Percentiles rank a stretch among this genome's conserved stretches.
Conservation (phyloP, 2,797 vertebrate species). For the Apodemus agrarius region DNA sequence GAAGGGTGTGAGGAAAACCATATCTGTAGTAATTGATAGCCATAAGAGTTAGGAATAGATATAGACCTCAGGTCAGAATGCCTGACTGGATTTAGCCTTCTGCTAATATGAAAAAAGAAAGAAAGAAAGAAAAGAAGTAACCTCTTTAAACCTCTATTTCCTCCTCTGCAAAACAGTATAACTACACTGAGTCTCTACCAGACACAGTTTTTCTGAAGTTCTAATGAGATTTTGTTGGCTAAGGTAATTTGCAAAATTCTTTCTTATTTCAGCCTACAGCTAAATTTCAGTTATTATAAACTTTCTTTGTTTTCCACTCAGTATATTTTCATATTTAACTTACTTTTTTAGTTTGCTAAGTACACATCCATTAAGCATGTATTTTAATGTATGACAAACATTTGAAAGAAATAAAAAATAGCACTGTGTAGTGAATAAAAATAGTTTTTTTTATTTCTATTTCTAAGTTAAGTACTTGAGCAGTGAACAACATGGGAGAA, state of each 20-base stretch:
- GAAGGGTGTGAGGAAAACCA: neutral
- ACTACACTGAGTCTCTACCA: neutral
- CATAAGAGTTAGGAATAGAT: neutral
- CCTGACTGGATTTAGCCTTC: neutral
- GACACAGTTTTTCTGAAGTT: neutral
- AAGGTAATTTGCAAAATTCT: neutral
- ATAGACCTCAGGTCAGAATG: neutral
- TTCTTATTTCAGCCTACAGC: neutral
- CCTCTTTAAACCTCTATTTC: neutral
- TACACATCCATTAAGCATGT: neutral
- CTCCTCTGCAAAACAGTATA: neutral
- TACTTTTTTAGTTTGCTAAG: constrained; percentile 6
- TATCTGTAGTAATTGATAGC: neutral
- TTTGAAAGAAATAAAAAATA: neutral
- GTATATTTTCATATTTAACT: neutral
- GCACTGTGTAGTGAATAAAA: neutral
- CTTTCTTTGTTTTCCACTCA: neutral
- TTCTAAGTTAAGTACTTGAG: constrained; percentile 52
- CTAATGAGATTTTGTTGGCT: neutral
- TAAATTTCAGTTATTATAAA: neutral
- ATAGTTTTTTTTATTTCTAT: constrained; percentile 48
- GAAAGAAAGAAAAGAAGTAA: neutral
- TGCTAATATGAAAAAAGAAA: neutral
- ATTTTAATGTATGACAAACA: neutral
- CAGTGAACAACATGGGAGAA: neutral